Base-by-base conservation (phyloP, 1,140 invertebrate species). In the Scaptomyza montana region DNA sequence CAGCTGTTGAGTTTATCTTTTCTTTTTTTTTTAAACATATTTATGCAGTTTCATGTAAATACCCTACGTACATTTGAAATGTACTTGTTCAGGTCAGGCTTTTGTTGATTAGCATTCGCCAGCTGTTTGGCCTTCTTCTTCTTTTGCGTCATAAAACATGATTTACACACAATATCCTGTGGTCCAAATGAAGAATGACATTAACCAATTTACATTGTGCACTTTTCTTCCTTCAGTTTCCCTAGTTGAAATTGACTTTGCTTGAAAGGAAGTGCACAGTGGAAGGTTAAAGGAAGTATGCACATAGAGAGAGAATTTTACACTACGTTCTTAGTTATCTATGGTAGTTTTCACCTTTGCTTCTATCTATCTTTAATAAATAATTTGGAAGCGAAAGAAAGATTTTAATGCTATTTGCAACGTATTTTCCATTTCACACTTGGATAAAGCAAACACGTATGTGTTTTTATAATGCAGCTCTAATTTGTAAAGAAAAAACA, bases 401-500 rank as follows among this genome's bases (percentile, higher is more conserved):
- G 53, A 79, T 53, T 62, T 51, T 41, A 2, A 10, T 50, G 19
- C 45, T 47, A 57, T 59, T 30, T 62, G 47, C 56, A 19, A 30
- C 60, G 45, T 39, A 59, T 53, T 57, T 66, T 71, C 68, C 25
- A 66, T 57, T 71, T 57, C 46, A 59, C 68, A 51, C 62, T 66
- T 71, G 19, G 54, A 16, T 74, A 65, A 65, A 46, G 73, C 59
- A 66, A 77, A 74, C 47, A 43, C 8, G 7, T 39, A 28, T 45
- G 41, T 45, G 41, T 41, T 2, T 36, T 56, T 62, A 16, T 59
- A 63, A 59, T 66, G 70, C 72, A 80, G 45, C 66, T 50, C 66
- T 50, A 62, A 68, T 63, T 77, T 80, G 78, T 77, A 74, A 74
- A 64, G 49, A 64, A 39, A 3, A 12, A 39, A 39, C 36, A 39